Percentiles rank a stretch among this genome's conserved stretches.
Conservation (phyloP, 2,113 vertebrate genomes). For the Lota lota region DNA sequence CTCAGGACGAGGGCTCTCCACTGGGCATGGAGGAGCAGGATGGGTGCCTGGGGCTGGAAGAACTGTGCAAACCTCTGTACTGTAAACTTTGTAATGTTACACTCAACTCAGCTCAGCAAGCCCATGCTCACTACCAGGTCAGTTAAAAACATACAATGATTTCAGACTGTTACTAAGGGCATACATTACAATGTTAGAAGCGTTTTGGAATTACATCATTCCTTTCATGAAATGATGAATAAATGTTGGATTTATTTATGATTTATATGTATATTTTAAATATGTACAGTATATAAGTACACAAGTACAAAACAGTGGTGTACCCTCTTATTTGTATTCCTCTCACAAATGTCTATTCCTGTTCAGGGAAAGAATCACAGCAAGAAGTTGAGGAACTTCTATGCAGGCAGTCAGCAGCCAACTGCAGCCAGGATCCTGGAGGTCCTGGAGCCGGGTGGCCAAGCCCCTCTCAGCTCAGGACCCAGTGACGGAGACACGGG, state of each 20-base stretch:
- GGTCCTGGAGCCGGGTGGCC: slow-evolving; percentile 73
- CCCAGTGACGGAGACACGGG: slow-evolving; percentile 66
- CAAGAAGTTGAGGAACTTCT: slow-evolving; percentile 96
- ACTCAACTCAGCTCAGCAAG: slow-evolving; percentile 95
- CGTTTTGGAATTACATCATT: too few relatives aligned
- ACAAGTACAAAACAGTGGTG: too few relatives aligned
- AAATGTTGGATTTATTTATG: too few relatives aligned
- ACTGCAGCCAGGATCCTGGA: slow-evolving; percentile 85
- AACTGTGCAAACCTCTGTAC: slow-evolving; percentile 96
- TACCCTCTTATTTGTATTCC: neutral
- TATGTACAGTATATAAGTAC: too few relatives aligned
- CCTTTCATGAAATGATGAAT: too few relatives aligned
- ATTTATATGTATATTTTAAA: too few relatives aligned
- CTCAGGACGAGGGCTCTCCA: slow-evolving; percentile 81
- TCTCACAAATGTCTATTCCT: neutral
- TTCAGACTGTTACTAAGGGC: too few relatives aligned
- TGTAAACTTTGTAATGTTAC: slow-evolving; percentile 98
- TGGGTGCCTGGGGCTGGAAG: slow-evolving; percentile 86
- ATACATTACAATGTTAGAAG: too few relatives aligned
- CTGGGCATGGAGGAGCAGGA: slow-evolving; percentile 80
- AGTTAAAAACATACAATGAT: slow-evolving; percentile 27
- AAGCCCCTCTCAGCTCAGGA: slow-evolving; percentile 73
- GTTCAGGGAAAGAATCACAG: slow-evolving; percentile 95
- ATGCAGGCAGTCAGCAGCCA: slow-evolving; percentile 91
- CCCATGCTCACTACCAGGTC: slow-evolving; percentile 98